Evolutionary conservation across 2,888 invertebrate genomes (phyloP).

Genomic region (Tanypteryx hageni): DNA sequence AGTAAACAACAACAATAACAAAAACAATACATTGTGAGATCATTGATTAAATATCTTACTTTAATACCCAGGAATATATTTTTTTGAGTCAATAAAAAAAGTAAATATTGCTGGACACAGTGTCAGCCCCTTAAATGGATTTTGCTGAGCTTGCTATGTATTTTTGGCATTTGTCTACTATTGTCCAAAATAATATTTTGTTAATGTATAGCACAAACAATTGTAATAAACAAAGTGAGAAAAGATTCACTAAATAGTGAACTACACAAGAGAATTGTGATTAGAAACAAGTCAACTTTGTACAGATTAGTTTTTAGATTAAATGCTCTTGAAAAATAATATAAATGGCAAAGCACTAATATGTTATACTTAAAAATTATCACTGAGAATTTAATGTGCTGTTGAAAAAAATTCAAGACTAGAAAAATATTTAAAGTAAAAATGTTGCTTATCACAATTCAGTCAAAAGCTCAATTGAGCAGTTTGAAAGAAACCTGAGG

Average conservation of each 20-base stretch:
- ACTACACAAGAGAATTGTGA: neutral
- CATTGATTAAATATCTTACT: slow-evolving; percentile 48
- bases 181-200: neutral
- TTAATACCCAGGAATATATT: slow-evolving; percentile 57
- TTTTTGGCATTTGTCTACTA: neutral
- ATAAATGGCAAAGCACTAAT: neutral
- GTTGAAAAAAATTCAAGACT: neutral
- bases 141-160: neutral
- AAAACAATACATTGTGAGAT: slow-evolving; percentile 64
- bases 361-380: neutral
- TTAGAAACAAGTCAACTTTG: neutral
- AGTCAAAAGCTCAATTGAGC: neutral
- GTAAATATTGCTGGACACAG: neutral
- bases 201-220: neutral
- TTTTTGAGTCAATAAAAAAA: slow-evolving; percentile 41
- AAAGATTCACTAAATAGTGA: neutral
- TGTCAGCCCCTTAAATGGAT: slow-evolving; percentile 5
- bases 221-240: neutral
- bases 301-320: neutral
- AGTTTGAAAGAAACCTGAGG: neutral
- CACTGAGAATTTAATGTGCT: too few species aligned
- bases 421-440: neutral
- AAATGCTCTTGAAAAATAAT: neutral
- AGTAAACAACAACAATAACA: slow-evolving; percentile 62
- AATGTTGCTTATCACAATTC: slow-evolving; percentile 43